Evolutionary conservation across 2,797 vertebrate species (phyloP), one percentile per base, ranked within the genome.

Genomic region (Merluccius polli): DNA sequence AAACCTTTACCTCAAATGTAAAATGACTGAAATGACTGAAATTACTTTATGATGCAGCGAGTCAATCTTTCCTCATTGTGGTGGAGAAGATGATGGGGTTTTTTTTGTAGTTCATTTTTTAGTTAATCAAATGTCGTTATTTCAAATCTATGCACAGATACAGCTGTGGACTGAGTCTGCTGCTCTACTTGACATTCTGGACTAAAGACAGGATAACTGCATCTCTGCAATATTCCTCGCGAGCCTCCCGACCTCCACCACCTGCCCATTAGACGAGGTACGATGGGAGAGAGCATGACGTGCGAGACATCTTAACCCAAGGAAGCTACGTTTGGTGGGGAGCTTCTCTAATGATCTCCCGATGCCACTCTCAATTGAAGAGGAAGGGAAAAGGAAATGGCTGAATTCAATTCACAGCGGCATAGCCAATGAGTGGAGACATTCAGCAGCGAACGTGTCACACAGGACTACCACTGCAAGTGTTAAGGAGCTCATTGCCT

Each of bases 1-100:
- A 93, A 92, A 93, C 91, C 92, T 93, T 92, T 93, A 86, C 86
- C 86, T 87, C 83, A 76, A 83, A n/a, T n/a, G n/a, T n/a, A n/a
- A n/a, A n/a, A n/a, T n/a, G n/a, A n/a, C n/a, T n/a, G n/a, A n/a
- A n/a, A n/a, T n/a, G n/a, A n/a, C n/a, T n/a, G n/a, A n/a, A n/a
- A n/a, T n/a, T n/a, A n/a, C n/a, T n/a, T n/a, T n/a, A n/a, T 90
- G 89, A 91, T 92, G 85, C 85, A 88, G 87, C 77, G 80, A 86
- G 79, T 87, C 89, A 90, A 90, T 91, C 87, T 85, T 85, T 85
- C 80, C 83, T 84, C 83, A 88, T 89, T 87, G 88, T 91, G 87
- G 52, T 59, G 52, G 21, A 24, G n/a, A 11, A 63, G 59, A 63
- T 27, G 24, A 27, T 24, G 3, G 59, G 0, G 48, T 7, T 27